A percentile compares a stretch with the other conserved stretches of the same genome.
phyloP scores from a whole-genome alignment of 2,113 vertebrate species.

The Micromys minutus region DNA sequence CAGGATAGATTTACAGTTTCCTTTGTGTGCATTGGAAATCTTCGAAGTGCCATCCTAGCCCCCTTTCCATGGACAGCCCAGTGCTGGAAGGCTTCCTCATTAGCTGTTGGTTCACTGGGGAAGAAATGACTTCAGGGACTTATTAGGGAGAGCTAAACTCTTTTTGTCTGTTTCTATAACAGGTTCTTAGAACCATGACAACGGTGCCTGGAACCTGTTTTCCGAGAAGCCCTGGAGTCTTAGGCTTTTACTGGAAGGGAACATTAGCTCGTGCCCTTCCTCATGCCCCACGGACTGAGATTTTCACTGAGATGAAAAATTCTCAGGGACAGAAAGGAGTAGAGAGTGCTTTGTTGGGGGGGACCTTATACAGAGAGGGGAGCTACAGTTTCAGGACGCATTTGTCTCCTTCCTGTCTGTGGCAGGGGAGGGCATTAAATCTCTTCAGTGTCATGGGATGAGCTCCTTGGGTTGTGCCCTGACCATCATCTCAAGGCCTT shows the following conservation, averaged over 20 bases:
- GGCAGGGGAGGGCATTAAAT: not conserved
- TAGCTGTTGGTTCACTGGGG: slow-evolving; percentile 44
- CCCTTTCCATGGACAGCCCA: not conserved
- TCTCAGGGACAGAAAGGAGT: not conserved
- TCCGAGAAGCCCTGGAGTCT: not conserved
- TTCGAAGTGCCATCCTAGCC: not conserved
- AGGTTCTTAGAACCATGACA: slow-evolving; percentile 13
- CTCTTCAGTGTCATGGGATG: not conserved
- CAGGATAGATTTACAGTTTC: slow-evolving; percentile 45
- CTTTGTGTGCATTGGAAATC: slow-evolving; percentile 47
- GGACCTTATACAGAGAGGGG: slow-evolving; percentile 8
- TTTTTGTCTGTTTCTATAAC: slow-evolving; percentile 13
- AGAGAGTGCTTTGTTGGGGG: slow-evolving; percentile 15
- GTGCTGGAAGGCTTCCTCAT: slow-evolving; percentile 21
- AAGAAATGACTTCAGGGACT: slow-evolving; percentile 5
- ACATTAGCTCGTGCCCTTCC: not conserved
- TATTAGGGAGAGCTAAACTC: slow-evolving; percentile 5
- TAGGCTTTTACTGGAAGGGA: slow-evolving; percentile 1
- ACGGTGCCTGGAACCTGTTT: slow-evolving; percentile 12
- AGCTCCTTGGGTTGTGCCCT: slow-evolving; percentile 24
- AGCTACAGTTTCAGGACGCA: not conserved
- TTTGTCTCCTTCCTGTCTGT: not conserved
- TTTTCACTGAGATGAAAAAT: slow-evolving; percentile 40
- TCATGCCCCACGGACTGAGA: not conserved
- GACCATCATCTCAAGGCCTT: slow-evolving; percentile 38